phyloP scores from a whole-genome alignment of 2,113 vertebrate species.

The Mus spicilegus region DNA sequence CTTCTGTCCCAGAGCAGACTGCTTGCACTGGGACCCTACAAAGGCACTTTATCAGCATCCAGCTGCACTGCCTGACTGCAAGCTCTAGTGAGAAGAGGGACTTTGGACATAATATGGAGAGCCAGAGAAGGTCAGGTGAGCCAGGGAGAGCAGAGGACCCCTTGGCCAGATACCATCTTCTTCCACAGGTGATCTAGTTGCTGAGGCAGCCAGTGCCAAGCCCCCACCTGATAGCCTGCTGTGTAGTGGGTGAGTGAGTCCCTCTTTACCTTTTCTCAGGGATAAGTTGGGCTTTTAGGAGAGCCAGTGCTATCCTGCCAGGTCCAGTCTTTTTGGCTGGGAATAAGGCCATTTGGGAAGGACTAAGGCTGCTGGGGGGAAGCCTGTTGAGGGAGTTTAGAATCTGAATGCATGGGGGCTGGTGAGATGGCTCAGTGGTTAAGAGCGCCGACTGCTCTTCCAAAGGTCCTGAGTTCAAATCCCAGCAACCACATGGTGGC shows the following conservation, averaged over 20 bases:
- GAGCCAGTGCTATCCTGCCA: not conserved
- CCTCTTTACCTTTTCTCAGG: not conserved
- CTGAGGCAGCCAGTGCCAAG: constrained; percentile 88
- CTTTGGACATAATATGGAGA: not conserved
- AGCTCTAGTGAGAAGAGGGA: not conserved
- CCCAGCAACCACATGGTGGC: too few species aligned
- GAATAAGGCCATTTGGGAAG: not conserved
- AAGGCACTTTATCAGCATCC: too few species aligned
- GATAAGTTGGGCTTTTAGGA: not conserved
- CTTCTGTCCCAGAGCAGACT: not conserved
- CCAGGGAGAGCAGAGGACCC: not conserved
- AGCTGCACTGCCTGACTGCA: not conserved
- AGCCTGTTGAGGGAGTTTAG: not conserved
- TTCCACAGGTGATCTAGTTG: constrained; percentile 89
- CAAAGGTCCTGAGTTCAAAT: too few species aligned
- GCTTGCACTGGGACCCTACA: not conserved
- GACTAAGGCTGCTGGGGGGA: not conserved
- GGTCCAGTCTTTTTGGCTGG: too few species aligned
- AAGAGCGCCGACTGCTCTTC: too few species aligned
- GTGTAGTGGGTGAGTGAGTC: constrained; percentile 92
- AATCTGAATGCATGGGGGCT: not conserved
- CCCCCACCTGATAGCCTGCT: constrained; percentile 91
- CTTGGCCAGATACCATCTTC: not conserved
- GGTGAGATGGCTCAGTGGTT: too few species aligned
- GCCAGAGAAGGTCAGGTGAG: too few species aligned